A percentile compares a stretch with the other conserved stretches of the same genome.
Evolutionary conservation across 2,888 invertebrate genomes (phyloP).

Genomic region (Agrochola lychnidis): DNA sequence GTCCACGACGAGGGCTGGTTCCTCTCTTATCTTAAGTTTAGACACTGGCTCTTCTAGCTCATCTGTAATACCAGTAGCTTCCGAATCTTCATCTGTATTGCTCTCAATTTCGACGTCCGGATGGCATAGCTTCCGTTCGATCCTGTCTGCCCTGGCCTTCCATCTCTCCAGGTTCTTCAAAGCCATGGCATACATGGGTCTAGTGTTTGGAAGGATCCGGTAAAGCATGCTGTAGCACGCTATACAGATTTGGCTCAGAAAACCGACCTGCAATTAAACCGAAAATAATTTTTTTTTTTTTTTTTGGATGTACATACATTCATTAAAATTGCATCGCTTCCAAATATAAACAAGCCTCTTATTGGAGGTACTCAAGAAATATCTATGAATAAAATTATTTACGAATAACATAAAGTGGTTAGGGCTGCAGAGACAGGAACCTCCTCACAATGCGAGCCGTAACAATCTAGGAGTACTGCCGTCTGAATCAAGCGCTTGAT

Average conservation of each 20-base stretch:
- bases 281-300: background rate
- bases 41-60: conserved; percentile 2
- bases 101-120: background rate
- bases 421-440: too few species aligned
- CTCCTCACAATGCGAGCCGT: too few species aligned
- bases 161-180: conserved; percentile 87
- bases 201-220: conserved; percentile 93
- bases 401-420: background rate
- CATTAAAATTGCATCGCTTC: background rate
- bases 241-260: conserved; percentile 94
- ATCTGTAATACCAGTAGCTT: background rate
- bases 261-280: conserved; percentile 92
- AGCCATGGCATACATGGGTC: conserved; percentile 93
- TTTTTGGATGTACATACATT: background rate
- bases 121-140: conserved; percentile 33
- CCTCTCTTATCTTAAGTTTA: conserved; percentile 35
- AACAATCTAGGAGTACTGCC: too few species aligned
- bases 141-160: conserved; percentile 70
- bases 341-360: too few species aligned
- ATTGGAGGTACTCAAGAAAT: background rate
- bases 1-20: conserved; percentile 32
- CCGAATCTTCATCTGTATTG: conserved; percentile 6
- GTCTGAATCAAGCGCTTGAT: too few species aligned
- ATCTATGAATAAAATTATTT: background rate
- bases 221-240: conserved; percentile 94